Conservation (phyloP, 2,113 vertebrate species). For the Collichthys lucidus region DNA sequence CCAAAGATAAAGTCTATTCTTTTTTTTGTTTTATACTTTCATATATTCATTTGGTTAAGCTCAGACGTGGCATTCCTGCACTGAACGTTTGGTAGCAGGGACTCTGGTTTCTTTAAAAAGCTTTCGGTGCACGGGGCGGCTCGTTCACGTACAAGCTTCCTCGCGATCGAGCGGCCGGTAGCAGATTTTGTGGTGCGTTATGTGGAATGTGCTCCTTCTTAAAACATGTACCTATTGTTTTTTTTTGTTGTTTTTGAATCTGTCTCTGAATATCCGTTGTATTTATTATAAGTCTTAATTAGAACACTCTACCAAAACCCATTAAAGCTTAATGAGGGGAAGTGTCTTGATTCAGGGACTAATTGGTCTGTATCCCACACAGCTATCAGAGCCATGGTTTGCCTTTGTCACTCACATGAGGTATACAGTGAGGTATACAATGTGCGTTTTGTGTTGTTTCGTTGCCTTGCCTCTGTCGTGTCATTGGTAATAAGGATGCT, state of each 20-base stretch:
- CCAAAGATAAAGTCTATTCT: conserved; percentile 55
- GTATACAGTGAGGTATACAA: conserved; percentile 31
- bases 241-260: not conserved
- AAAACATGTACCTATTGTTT: not conserved
- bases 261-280: conserved; percentile 24
- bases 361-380: conserved; percentile 46
- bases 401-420: conserved; percentile 58
- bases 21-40: conserved; percentile 30
- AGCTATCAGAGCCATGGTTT: conserved; percentile 52
- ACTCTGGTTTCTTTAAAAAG: not conserved
- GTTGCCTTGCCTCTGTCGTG: conserved; percentile 54
- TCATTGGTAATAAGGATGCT: conserved; percentile 32
- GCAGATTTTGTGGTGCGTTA: conserved; percentile 10
- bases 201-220: conserved; percentile 24
- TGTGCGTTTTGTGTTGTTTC: conserved; percentile 47
- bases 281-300: conserved; percentile 10
- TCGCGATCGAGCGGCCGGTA: conserved; percentile 17
- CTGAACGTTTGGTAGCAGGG: conserved; percentile 9
- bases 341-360: conserved; percentile 65
- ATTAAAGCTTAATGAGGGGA: conserved; percentile 31
- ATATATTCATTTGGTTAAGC: conserved; percentile 7
- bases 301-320: conserved; percentile 19
- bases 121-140: conserved; percentile 20
- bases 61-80: conserved; percentile 19
- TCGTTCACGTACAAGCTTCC: not conserved